Base-by-base conservation (phyloP, 2,113 vertebrate species). In the Proterorhinus semilunaris region DNA sequence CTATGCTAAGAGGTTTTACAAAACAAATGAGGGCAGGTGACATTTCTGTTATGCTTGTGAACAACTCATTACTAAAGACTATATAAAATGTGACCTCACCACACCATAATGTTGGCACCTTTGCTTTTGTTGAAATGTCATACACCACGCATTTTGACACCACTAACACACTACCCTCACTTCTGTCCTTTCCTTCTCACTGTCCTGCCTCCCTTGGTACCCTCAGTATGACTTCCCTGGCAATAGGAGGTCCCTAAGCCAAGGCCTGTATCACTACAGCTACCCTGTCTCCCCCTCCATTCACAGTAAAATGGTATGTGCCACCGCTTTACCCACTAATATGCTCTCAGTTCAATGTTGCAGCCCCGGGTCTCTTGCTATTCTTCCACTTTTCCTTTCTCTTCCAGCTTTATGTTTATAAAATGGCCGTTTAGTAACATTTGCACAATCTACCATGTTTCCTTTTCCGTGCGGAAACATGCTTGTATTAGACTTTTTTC, bases 241-340 rank as follows among this genome's bases (percentile, higher is more conserved):
- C 6, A 95, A 96, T 87, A 92, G 96, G 73, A 91, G 95, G 75
- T 96, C 95, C 2, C 54, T 95, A 75, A 94, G 92, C 1, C 92
- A 93, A 17, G 96, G 94, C 83, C 70, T 96, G 87, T 95, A 94
- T 72, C 93, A 94, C 0, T 95, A 93, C 93, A 96, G 93, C 92
- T 98, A 96, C 91, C 94, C 95, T 0, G 92, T 91, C 15, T 98
- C 96, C 68, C 96, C 95, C 69, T 94, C 92, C 52, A 90, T 96
- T 78, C 95, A 96, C 6, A 94, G 92, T 90, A 98, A 96, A 89
- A 96, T 96, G 97, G 97, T 99, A 95, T 0, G 95, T 95, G 17
- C 63, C 6, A 6, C 21, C 51, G 48, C 68, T 55, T 65, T 67
- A 45, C 11, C 16, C 15, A 10, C 53, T 21, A 55, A 21, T 17